Percentiles rank a stretch among this genome's conserved stretches.
phyloP scores from a whole-genome alignment of 2,797 vertebrate species.

The Sternotherus odoratus region DNA sequence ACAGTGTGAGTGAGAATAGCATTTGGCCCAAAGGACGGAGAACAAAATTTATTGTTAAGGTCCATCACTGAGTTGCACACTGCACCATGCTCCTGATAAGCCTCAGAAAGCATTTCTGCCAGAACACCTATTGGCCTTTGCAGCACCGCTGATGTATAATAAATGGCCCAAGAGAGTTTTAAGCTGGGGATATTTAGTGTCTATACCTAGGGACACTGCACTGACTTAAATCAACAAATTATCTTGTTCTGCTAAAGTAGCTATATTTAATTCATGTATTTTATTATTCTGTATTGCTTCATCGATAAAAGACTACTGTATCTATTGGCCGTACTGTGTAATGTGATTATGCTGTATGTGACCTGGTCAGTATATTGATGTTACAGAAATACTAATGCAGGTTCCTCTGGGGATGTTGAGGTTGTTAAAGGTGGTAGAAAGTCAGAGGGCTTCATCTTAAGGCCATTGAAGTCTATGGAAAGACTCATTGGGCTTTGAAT shows the following conservation, averaged over 20 bases:
- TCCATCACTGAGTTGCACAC: background rate
- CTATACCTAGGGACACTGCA: background rate
- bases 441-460: background rate
- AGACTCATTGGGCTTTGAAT: background rate
- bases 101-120: background rate
- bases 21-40: background rate
- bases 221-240: background rate
- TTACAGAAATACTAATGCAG: background rate
- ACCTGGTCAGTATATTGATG: rapidly evolving
- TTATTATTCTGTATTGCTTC: slow-evolving; percentile 17
- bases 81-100: background rate
- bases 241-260: background rate
- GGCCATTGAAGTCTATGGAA: background rate
- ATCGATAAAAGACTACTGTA: background rate
- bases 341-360: background rate
- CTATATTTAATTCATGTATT: background rate
- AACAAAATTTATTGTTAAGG: no score
- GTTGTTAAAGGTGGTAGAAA: background rate
- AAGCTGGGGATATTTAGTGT: background rate
- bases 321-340: rapidly evolving
- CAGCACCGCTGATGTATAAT: background rate
- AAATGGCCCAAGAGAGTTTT: background rate
- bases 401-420: background rate
- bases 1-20: background rate
- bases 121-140: background rate